These are phyloP conservation scores for Perizoma affinitatum DNA, from an alignment of 2,888 invertebrate species.

Conservation along the genomic window DNA sequence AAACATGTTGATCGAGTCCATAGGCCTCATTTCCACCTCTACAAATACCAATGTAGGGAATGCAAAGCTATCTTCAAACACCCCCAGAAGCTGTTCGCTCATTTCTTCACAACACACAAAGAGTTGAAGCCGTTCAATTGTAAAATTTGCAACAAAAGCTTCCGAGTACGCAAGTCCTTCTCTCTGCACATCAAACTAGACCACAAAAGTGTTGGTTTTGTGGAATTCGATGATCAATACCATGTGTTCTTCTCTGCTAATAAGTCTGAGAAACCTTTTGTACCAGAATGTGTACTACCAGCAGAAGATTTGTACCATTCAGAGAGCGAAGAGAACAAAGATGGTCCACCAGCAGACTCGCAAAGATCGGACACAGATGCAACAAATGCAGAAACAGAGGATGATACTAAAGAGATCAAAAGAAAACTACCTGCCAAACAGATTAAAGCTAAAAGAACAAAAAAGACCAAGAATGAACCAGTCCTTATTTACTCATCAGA, in stretches of 20 bases:
- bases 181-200: conserved; percentile 70
- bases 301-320: conserved; percentile 22
- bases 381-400: conserved; percentile 13
- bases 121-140: conserved; percentile 66
- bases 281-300: conserved; percentile 44
- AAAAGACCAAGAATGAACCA: conserved; percentile 9
- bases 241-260: conserved; percentile 66
- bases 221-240: conserved; percentile 69
- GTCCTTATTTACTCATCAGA: conserved; percentile 52
- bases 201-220: conserved; percentile 64
- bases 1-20: conserved; percentile 64
- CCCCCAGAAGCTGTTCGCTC: conserved; percentile 66
- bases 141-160: conserved; percentile 63
- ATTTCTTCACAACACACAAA: conserved; percentile 62
- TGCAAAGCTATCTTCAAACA: conserved; percentile 64
- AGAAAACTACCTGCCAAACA: conserved; percentile 36
- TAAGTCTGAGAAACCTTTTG: conserved; percentile 59
- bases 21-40: conserved; percentile 51
- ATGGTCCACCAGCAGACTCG: background rate
- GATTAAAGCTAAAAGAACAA: conserved; percentile 6
- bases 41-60: conserved; percentile 65
- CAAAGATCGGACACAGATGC: conserved; percentile 4
- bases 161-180: conserved; percentile 61
- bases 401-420: conserved; percentile 28
- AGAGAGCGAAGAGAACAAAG: conserved; percentile 6